These are phyloP conservation scores for Trogon melanurus DNA, from an alignment of 2,113 vertebrate species.

Conservation along the genomic window DNA sequence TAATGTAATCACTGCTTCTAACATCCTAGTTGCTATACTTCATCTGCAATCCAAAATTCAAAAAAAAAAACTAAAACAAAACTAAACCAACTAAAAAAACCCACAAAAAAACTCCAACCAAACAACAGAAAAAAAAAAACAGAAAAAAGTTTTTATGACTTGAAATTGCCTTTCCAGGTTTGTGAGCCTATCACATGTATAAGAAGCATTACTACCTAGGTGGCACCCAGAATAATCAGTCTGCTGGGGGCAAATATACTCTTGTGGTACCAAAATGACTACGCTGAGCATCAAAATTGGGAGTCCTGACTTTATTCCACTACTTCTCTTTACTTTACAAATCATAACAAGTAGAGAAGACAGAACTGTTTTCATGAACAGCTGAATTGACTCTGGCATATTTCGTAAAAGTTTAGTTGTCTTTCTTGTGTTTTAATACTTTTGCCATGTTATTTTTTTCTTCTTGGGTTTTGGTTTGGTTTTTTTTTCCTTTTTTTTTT, in stretches of 20 bases:
- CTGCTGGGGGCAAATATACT: neutral
- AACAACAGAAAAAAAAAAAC: fast-evolving
- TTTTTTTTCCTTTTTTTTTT: neutral
- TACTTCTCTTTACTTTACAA: neutral
- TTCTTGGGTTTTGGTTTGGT: no score
- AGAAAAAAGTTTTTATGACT: neutral
- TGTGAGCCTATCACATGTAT: neutral
- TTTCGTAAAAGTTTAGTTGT: neutral
- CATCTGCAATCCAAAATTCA: neutral
- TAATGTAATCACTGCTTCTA: neutral
- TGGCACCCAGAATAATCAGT: neutral
- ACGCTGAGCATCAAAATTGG: neutral
- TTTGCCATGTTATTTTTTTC: neutral
- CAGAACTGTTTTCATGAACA: neutral
- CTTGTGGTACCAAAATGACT: neutral
- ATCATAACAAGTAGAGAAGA: neutral
- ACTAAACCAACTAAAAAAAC: no score
- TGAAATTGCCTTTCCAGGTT: neutral
- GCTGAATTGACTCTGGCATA: neutral
- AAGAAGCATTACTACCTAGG: neutral
- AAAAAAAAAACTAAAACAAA: neutral
- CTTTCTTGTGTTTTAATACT: neutral
- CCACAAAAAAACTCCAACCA: no score
- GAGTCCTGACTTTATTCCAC: neutral
- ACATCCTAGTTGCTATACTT: neutral